A percentile compares a stretch with the other conserved stretches of the same genome.
These are phyloP conservation scores for Labeo catla DNA, from an alignment of 2,113 vertebrate species.

Conservation along the genomic window DNA sequence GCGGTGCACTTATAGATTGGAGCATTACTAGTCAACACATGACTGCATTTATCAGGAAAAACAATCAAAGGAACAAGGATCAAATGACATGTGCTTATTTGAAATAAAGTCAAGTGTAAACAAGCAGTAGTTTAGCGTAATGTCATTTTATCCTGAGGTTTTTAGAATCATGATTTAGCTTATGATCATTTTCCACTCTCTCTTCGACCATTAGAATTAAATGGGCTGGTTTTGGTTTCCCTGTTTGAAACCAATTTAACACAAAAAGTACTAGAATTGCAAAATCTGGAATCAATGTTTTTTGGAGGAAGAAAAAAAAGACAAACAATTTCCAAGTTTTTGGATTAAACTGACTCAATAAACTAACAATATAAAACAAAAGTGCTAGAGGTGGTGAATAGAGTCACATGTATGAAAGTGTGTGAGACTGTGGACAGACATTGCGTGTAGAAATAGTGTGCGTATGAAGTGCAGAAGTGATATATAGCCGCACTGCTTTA, in stretches of 20 bases:
- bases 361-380: not conserved
- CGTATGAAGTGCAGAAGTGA: not conserved
- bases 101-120: not conserved
- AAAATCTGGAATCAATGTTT: not conserved
- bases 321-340: no score
- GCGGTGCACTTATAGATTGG: conserved; percentile 23
- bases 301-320: no score
- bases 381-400: not conserved
- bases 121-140: not conserved
- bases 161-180: not conserved
- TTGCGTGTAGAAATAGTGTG: not conserved
- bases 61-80: conserved; percentile 24
- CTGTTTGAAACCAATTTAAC: not conserved
- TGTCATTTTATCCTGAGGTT: not conserved
- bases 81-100: not conserved
- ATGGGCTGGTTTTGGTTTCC: not conserved
- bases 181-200: not conserved
- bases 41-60: conserved; percentile 32
- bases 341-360: not conserved
- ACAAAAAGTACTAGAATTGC: not conserved
- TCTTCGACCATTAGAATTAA: not conserved
- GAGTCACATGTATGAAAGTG: not conserved
- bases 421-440: not conserved
- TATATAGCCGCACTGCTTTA: not conserved
- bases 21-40: conserved; percentile 31